These are phyloP conservation scores for Brachirus orientalis DNA, from an alignment of 2,113 vertebrate genomes.

Conservation along the genomic window DNA sequence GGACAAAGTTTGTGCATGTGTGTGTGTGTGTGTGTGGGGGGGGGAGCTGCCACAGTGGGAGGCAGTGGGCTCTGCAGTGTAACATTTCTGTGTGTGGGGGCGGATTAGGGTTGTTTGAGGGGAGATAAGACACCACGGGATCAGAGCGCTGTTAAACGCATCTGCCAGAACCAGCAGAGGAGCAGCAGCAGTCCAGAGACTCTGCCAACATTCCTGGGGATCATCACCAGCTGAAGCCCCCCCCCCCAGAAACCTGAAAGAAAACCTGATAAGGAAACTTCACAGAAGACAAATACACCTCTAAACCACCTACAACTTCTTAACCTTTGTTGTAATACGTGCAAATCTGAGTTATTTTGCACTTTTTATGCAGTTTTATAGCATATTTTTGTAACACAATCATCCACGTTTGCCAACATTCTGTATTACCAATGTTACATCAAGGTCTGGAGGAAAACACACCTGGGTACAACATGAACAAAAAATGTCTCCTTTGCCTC, in stretches of 20 bases:
- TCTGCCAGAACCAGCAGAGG: constrained; percentile 62
- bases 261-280: constrained; percentile 30
- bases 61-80: constrained; percentile 28
- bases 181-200: constrained; percentile 35
- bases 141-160: constrained; percentile 74
- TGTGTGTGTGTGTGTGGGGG: background rate
- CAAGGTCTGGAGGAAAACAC: no score
- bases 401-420: no score
- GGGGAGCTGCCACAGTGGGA: constrained; percentile 22
- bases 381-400: no score
- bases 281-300: background rate
- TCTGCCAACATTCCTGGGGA: constrained; percentile 70
- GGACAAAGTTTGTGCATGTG: no score
- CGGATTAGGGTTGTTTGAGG: constrained; percentile 76
- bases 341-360: no score
- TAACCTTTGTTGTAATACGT: no score
- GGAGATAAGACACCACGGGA: constrained; percentile 72
- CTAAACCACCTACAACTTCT: background rate
- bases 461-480: no score
- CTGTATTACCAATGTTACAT: no score
- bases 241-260: constrained; percentile 21
- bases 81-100: constrained; percentile 48
- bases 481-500: no score
- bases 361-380: no score
- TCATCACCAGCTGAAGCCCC: constrained; percentile 42